These are phyloP conservation scores for Caenorhabditis briggsae DNA, from an alignment of 1,140 invertebrate species.

Conservation along the genomic window DNA sequence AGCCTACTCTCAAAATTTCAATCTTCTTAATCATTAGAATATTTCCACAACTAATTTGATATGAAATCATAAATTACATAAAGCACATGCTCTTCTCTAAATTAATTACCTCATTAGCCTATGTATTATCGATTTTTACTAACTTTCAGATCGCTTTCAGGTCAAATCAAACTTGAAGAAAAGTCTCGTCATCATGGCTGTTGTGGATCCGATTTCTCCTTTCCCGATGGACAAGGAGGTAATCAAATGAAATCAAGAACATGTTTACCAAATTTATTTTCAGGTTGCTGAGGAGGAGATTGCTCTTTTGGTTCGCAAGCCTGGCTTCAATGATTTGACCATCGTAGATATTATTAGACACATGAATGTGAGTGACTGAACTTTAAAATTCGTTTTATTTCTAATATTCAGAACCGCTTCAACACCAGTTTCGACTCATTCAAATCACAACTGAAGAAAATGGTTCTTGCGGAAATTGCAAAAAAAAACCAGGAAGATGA, in stretches of 20 bases:
- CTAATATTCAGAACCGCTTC: background rate
- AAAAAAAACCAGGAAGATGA: background rate
- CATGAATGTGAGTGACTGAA: background rate
- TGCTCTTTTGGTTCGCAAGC: slow-evolving; percentile 17
- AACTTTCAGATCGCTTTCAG: slow-evolving; percentile 2
- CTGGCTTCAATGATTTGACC: background rate
- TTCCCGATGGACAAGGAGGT: slow-evolving; percentile 44
- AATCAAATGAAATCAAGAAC: background rate
- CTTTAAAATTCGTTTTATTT: background rate
- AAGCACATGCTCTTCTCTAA: background rate
- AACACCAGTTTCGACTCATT: slow-evolving; percentile 10
- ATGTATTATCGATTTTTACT: slow-evolving; percentile 38
- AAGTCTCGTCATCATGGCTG: background rate
- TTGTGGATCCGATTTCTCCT: background rate
- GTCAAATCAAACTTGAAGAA: slow-evolving; percentile 13
- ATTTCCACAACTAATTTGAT: background rate
- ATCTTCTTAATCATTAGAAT: background rate
- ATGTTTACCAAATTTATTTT: background rate
- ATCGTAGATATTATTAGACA: background rate
- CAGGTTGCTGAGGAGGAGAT: slow-evolving; percentile 46
- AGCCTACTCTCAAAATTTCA: background rate
- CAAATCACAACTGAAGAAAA: background rate
- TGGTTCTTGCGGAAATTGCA: background rate
- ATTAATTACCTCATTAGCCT: background rate
- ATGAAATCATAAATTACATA: background rate